phyloP scores from a whole-genome alignment of 2,797 vertebrate species.

The Harpagifer antarcticus region DNA sequence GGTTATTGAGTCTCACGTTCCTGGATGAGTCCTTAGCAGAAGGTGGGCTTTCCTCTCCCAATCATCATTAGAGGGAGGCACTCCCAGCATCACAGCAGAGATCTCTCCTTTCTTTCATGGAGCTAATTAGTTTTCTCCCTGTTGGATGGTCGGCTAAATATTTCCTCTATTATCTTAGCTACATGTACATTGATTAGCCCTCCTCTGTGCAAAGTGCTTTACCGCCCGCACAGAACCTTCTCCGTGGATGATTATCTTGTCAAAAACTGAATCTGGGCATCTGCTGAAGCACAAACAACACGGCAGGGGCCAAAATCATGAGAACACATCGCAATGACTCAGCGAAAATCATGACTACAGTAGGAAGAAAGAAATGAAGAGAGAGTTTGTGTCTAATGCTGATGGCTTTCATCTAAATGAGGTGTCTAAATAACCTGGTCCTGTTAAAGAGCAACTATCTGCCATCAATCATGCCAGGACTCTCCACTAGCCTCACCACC shows the following conservation, averaged over 20 bases:
- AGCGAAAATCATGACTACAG: conserved; percentile 12
- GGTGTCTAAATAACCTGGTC: conserved; percentile 14
- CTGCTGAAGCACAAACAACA: conserved; percentile 26
- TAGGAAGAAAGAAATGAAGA: too few relatives aligned
- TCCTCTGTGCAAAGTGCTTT: conserved; percentile 47
- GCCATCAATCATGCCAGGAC: conserved; percentile 16
- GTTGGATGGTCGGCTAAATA: conserved; percentile 58
- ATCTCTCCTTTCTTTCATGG: conserved; percentile 51
- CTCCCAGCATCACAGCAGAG: conserved; percentile 31
- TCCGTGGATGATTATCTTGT: conserved; percentile 41
- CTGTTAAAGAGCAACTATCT: conserved; percentile 7
- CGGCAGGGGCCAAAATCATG: conserved; percentile 8
- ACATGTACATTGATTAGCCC: conserved; percentile 53
- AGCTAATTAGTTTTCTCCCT: conserved; percentile 62
- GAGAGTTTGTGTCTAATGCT: too few relatives aligned
- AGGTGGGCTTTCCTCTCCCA: conserved; percentile 40
- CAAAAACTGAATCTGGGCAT: conserved; percentile 28
- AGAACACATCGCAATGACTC: conserved; percentile 21
- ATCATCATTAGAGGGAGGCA: conserved; percentile 38
- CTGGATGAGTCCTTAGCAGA: conserved; percentile 20
- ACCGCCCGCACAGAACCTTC: background rate
- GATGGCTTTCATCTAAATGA: background rate
- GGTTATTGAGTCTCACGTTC: conserved; percentile 51
- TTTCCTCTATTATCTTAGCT: conserved; percentile 65
- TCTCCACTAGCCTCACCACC: conserved; percentile 1